These are phyloP conservation scores for Muricea muricata DNA, from an alignment of 92 coral and sea anemone species.

Conservation along the genomic window DNA sequence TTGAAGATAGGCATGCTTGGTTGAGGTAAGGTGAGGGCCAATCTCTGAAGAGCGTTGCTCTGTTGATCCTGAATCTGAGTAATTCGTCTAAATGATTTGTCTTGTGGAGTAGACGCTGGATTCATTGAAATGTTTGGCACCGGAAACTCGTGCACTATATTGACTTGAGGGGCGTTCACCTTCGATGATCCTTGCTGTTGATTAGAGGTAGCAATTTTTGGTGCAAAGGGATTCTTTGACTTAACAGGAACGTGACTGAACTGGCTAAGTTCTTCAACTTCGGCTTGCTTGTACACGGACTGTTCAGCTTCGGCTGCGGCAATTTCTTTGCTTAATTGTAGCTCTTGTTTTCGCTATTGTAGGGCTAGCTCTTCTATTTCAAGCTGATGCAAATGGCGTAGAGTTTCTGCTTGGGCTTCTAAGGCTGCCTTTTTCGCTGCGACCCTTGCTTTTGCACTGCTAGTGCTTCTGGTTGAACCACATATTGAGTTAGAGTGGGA, in stretches of 20 bases:
- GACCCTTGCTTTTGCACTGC: too few species aligned
- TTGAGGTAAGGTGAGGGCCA: slow-evolving; percentile 27
- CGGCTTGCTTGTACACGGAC: not conserved
- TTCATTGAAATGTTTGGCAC: too few species aligned
- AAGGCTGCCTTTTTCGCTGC: slow-evolving; percentile 31
- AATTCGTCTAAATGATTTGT: not conserved
- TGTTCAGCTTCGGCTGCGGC: slow-evolving; percentile 27
- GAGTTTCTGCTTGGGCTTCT: slow-evolving; percentile 18
- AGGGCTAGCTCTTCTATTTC: slow-evolving; percentile 15
- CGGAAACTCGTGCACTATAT: too few species aligned
- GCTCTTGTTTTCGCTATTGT: not conserved
- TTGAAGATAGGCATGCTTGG: too few species aligned
- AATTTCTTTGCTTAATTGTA: slow-evolving; percentile 17
- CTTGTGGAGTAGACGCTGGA: too few species aligned
- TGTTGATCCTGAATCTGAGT: slow-evolving; percentile 4
- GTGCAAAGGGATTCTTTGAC: too few species aligned
- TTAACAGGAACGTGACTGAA: not conserved
- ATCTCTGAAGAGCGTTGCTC: slow-evolving; percentile 28
- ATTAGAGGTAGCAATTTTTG: too few species aligned
- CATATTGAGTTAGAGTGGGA: too few species aligned
- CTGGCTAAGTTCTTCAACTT: not conserved
- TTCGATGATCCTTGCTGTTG: too few species aligned
- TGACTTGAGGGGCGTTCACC: too few species aligned
- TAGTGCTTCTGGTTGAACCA: too few species aligned
- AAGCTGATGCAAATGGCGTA: slow-evolving; percentile 45